Conservation (phyloP, 2,888 invertebrate species). For the Leptarthrus brevirostris region DNA sequence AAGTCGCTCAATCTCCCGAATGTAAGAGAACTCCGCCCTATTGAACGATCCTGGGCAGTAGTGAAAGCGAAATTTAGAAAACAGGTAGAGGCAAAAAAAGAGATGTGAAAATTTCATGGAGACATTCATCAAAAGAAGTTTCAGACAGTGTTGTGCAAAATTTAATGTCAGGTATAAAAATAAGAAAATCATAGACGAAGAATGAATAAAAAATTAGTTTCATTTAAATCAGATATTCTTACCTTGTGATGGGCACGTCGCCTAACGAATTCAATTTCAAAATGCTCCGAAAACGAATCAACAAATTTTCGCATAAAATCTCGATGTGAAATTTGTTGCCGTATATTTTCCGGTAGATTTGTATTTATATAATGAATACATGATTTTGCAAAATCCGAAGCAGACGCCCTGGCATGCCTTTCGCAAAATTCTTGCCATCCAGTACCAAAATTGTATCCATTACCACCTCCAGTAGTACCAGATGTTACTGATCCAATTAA, state of each 20-base stretch:
- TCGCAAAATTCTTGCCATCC: conserved; percentile 89
- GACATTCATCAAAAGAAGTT: too few species aligned
- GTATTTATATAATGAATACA: conserved; percentile 82
- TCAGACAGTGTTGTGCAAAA: too few species aligned
- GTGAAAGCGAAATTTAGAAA: too few species aligned
- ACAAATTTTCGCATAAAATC: conserved; percentile 86
- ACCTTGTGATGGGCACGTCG: conserved; percentile 69
- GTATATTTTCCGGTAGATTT: conserved; percentile 75
- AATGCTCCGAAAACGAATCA: conserved; percentile 86
- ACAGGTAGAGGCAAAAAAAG: too few species aligned
- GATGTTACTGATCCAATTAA: conserved; percentile 44
- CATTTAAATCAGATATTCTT: conserved; percentile 50
- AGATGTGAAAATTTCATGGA: too few species aligned
- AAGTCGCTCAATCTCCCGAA: too few species aligned
- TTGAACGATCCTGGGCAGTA: too few species aligned
- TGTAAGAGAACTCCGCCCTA: too few species aligned
- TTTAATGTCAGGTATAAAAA: too few species aligned
- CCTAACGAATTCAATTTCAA: conserved; percentile 80
- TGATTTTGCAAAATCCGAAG: conserved; percentile 88
- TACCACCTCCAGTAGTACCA: conserved; percentile 21
- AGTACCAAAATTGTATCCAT: conserved; percentile 71
- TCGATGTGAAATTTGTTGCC: conserved; percentile 77
- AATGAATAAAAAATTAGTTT: too few species aligned
- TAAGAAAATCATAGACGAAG: too few species aligned
- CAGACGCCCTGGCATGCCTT: conserved; percentile 85